phyloP scores from a whole-genome alignment of 2,888 invertebrate genomes.

The Lottia gigantea region DNA sequence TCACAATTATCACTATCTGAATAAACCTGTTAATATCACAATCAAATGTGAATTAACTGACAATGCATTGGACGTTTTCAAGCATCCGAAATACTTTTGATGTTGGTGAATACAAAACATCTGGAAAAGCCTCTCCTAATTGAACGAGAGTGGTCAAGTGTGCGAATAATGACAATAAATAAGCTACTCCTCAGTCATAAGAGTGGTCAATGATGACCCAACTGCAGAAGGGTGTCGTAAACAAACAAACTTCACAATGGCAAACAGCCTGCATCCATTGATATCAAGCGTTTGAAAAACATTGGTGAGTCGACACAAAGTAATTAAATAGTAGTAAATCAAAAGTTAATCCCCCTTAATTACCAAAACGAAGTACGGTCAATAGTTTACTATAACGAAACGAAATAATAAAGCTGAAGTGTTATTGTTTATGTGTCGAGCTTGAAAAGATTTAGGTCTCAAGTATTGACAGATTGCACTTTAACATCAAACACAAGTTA shows the following conservation, averaged over 20 bases:
- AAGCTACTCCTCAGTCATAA: too few relatives aligned
- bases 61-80: too few relatives aligned
- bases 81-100: too few relatives aligned
- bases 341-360: conserved; percentile 10
- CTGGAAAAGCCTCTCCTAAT: too few relatives aligned
- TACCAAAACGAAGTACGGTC: conserved; percentile 4
- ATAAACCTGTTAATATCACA: too few relatives aligned
- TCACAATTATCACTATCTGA: too few relatives aligned
- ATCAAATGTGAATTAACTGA: too few relatives aligned
- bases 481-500: not conserved
- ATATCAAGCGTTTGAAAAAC: not conserved
- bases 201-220: not conserved
- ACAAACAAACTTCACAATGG: not conserved
- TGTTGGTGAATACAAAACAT: too few relatives aligned
- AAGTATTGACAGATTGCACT: conserved; percentile 7
- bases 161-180: not conserved
- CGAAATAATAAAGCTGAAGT: conserved; percentile 1
- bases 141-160: not conserved
- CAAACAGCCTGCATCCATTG: not conserved
- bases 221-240: conserved; percentile 2
- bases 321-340: conserved; percentile 6
- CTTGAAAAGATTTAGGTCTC: not conserved
- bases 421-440: conserved; percentile 4
- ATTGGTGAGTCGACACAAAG: conserved; percentile 1
- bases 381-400: not conserved